Conservation (phyloP, 2,113 vertebrate species). For the Eidolon helvum region DNA sequence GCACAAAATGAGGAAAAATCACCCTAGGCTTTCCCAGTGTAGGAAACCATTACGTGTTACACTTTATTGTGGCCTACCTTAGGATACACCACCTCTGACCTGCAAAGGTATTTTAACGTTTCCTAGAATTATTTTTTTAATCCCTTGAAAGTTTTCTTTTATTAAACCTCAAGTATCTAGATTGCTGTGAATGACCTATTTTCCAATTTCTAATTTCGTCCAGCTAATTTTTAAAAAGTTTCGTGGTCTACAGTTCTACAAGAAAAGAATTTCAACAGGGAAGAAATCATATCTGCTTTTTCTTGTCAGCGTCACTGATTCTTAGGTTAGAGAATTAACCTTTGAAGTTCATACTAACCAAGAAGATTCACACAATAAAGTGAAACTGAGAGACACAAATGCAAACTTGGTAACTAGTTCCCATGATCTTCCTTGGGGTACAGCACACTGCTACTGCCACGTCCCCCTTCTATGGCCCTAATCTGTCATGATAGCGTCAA, state of each 20-base stretch:
- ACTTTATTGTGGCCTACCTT: not conserved
- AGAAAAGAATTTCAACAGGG: not conserved
- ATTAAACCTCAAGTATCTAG: not conserved
- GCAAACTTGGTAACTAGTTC: not conserved
- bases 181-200: not conserved
- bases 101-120: not conserved
- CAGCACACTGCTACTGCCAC: not conserved
- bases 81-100: not conserved
- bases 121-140: conserved; percentile 26
- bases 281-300: not conserved
- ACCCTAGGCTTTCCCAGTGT: not conserved
- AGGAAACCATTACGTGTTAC: not conserved
- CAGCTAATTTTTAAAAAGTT: not conserved
- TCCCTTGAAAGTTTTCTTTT: conserved; percentile 10
- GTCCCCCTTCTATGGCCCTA: not conserved
- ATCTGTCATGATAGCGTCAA: not conserved
- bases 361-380: not conserved
- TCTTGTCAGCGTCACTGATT: not conserved
- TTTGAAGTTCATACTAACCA: not conserved
- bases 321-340: not conserved
- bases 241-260: not conserved
- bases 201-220: conserved; percentile 18
- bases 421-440: not conserved
- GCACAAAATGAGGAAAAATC: not conserved
- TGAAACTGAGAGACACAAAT: not conserved